These are phyloP conservation scores for Keiferia lycopersicella DNA, from an alignment of 2,888 invertebrate genomes.

Conservation along the genomic window DNA sequence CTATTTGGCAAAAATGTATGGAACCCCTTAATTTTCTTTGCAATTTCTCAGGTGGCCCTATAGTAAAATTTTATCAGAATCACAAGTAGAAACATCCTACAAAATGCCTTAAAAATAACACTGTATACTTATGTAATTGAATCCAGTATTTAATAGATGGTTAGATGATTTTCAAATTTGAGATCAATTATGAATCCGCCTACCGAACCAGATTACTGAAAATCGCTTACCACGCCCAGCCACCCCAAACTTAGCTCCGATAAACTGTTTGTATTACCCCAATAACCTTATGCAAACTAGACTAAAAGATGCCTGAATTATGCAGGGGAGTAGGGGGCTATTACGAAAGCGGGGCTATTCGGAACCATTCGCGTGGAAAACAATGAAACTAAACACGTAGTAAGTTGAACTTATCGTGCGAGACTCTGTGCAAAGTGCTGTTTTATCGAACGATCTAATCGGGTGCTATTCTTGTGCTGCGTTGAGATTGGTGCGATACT, in stretches of 20 bases:
- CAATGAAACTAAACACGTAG: conserved; percentile 50
- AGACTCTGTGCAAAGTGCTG: conserved; percentile 50
- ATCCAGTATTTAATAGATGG: not conserved
- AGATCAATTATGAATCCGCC: not conserved
- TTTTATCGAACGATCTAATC: conserved; percentile 64
- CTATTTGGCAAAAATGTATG: too few species aligned
- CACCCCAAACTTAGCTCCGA: not conserved
- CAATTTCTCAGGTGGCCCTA: too few species aligned
- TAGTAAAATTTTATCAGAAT: too few species aligned
- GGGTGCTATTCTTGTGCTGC: conserved; percentile 35
- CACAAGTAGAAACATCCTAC: too few species aligned
- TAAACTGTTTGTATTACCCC: conserved; percentile 26
- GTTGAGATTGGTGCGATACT: not conserved
- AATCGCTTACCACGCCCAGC: conserved; percentile 18
- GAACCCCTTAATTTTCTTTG: too few species aligned
- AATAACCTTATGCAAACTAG: conserved; percentile 32
- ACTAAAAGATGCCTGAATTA: conserved; percentile 44
- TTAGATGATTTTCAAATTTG: not conserved
- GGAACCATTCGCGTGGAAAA: conserved; percentile 49
- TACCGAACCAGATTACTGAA: conserved; percentile 11
- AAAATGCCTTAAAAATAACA: too few species aligned
- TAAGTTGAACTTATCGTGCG: conserved; percentile 50
- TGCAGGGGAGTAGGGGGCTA: conserved; percentile 48
- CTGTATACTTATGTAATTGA: too few species aligned
- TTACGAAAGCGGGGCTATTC: conserved; percentile 44